Conservation (phyloP, 2,797 vertebrate genomes). For the Tenualosa thibaudeaui region DNA sequence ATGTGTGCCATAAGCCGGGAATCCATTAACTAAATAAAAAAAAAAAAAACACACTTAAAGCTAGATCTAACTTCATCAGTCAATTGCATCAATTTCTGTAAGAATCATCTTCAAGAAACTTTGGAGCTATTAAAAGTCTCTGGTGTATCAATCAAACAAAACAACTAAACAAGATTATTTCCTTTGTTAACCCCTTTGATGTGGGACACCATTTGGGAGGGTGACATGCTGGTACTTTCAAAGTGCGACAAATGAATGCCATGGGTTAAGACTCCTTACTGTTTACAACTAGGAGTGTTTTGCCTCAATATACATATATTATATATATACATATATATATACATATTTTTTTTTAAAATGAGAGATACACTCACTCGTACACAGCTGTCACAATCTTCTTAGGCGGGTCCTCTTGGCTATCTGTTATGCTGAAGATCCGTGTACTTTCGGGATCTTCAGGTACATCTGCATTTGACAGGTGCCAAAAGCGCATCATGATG, state of each 20-base stretch:
- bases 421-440: conserved; percentile 59
- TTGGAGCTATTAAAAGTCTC: conserved; percentile 18
- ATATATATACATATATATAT: background rate
- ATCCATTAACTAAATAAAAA: conserved; percentile 59
- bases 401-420: conserved; percentile 40
- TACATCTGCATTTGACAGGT: conserved; percentile 57
- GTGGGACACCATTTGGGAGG: conserved; percentile 5
- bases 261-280: background rate
- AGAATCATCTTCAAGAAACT: conserved; percentile 7
- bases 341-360: too few relatives aligned
- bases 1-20: conserved; percentile 52
- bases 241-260: conserved; percentile 8
- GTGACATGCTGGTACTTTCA: background rate
- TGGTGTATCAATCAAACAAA: conserved; percentile 3
- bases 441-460: conserved; percentile 62
- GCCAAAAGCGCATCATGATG: conserved; percentile 65
- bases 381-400: conserved; percentile 65
- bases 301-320: background rate
- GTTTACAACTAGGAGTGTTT: background rate
- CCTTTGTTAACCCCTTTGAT: conserved; percentile 22
- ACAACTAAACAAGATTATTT: conserved; percentile 16
- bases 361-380: conserved; percentile 59
- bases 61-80: conserved; percentile 47
- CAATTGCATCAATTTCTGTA: conserved; percentile 32
- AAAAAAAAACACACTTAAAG: conserved; percentile 52